A percentile compares a stretch with the other conserved stretches of the same genome.
Evolutionary conservation across 2,888 invertebrate species (phyloP).

Genomic region (Elegia similella): DNA sequence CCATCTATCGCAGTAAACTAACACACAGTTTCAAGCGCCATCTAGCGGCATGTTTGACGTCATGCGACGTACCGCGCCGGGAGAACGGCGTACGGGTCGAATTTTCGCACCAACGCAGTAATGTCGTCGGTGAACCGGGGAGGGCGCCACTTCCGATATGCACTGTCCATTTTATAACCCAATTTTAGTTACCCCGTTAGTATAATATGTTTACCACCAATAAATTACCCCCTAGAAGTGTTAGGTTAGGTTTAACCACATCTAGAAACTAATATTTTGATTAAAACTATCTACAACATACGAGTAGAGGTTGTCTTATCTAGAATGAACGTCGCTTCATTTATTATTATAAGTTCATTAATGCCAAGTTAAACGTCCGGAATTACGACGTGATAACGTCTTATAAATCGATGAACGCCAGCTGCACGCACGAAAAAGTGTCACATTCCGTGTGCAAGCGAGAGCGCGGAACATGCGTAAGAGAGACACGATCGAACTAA

Average conservation of each 20-base stretch:
- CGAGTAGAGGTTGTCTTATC: no score
- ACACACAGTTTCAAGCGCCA: slow-evolving; percentile 70
- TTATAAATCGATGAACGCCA: no score
- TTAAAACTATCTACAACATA: slow-evolving; percentile 45
- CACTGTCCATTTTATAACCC: slow-evolving; percentile 71
- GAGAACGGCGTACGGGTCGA: slow-evolving; percentile 86
- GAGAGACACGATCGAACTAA: no score
- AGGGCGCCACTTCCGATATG: slow-evolving; percentile 92
- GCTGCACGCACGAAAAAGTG: no score
- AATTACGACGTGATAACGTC: no score
- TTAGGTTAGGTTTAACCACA: slow-evolving; percentile 23
- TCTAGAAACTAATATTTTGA: slow-evolving; percentile 18
- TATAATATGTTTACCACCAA: slow-evolving; percentile 30
- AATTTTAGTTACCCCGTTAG: slow-evolving; percentile 52
- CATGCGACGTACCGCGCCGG: slow-evolving; percentile 77
- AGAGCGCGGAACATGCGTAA: no score
- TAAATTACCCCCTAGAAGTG: slow-evolving; percentile 27
- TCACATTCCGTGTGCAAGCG: no score
- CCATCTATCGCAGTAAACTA: slow-evolving; percentile 55
- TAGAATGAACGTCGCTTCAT: no score
- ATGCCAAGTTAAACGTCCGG: no score
- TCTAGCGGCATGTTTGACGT: slow-evolving; percentile 58
- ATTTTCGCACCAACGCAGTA: slow-evolving; percentile 88
- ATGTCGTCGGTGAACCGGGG: slow-evolving; percentile 90
- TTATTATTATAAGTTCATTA: no score